Percentiles rank a stretch among this genome's conserved stretches.
Conservation (phyloP, 2,888 invertebrate genomes). For the Drosophila anomalata region DNA sequence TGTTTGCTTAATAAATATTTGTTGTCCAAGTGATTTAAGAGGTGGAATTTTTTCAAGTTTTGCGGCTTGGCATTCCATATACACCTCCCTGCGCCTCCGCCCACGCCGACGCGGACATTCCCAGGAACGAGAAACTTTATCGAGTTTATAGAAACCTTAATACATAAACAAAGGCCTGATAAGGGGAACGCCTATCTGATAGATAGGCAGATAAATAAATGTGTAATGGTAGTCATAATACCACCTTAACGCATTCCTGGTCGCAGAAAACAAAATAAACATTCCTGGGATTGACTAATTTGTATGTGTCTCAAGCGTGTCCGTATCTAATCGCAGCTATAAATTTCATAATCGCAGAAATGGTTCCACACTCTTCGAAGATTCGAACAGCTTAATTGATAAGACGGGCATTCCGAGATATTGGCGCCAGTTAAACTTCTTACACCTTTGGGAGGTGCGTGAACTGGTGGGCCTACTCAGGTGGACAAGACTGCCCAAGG, state of each 20-base stretch:
- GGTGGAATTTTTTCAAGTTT: slow-evolving; percentile 19
- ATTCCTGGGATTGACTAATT: slow-evolving; percentile 20
- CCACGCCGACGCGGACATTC: slow-evolving; percentile 29
- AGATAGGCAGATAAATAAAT: slow-evolving; percentile 43
- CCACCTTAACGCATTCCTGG: slow-evolving; percentile 22
- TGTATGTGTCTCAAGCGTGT: slow-evolving; percentile 29
- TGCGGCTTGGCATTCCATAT: slow-evolving; percentile 5
- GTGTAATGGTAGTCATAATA: slow-evolving; percentile 62
- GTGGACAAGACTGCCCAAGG: slow-evolving; percentile 4
- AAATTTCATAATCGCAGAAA: slow-evolving; percentile 51
- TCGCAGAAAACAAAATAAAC: slow-evolving; percentile 15
- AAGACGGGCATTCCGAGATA: not conserved
- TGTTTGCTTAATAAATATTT: slow-evolving; percentile 53
- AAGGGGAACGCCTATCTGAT: slow-evolving; percentile 23
- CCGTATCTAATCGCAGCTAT: slow-evolving; percentile 61
- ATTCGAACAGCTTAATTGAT: slow-evolving; percentile 44
- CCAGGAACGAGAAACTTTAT: slow-evolving; percentile 29
- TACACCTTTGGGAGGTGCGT: not conserved
- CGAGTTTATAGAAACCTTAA: slow-evolving; percentile 5
- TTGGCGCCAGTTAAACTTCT: not conserved
- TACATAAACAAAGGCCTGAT: slow-evolving; percentile 33
- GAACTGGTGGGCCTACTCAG: not conserved
- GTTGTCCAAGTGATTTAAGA: slow-evolving; percentile 55
- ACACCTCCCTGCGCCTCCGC: not conserved
- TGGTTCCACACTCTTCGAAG: slow-evolving; percentile 2